A percentile compares a stretch with the other conserved stretches of the same genome.
Conservation (phyloP, 1,140 invertebrate genomes). For the Acyrthosiphon pisum region DNA sequence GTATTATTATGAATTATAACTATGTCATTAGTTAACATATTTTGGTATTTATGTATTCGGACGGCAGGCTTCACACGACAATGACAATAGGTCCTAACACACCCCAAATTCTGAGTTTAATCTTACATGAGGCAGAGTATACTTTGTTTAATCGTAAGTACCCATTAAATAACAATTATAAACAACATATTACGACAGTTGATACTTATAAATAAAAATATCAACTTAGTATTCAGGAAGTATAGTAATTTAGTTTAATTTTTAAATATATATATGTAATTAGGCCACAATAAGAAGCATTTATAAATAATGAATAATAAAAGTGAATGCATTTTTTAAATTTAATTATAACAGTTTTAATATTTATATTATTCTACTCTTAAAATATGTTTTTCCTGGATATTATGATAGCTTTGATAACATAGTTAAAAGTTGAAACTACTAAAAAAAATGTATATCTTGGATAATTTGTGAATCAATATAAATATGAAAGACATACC, state of each 20-base stretch:
- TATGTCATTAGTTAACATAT: neutral
- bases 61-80: neutral
- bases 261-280: neutral
- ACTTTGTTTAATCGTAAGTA: too few species aligned
- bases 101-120: too few species aligned
- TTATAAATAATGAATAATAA: neutral
- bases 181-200: too few species aligned
- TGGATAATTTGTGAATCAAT: too few species aligned
- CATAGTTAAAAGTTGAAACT: too few species aligned
- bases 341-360: neutral
- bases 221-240: neutral
- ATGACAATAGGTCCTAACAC: too few species aligned
- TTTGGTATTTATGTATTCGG: neutral
- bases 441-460: too few species aligned
- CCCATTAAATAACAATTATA: too few species aligned
- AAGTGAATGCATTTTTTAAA: too few species aligned
- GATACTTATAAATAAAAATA: neutral
- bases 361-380: neutral
- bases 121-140: too few species aligned
- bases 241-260: neutral
- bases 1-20: neutral
- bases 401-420: neutral
- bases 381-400: neutral
- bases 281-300: neutral
- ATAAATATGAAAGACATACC: too few species aligned